Conservation (phyloP, 2,888 invertebrate species). For the Romanomermis culicivorax region DNA sequence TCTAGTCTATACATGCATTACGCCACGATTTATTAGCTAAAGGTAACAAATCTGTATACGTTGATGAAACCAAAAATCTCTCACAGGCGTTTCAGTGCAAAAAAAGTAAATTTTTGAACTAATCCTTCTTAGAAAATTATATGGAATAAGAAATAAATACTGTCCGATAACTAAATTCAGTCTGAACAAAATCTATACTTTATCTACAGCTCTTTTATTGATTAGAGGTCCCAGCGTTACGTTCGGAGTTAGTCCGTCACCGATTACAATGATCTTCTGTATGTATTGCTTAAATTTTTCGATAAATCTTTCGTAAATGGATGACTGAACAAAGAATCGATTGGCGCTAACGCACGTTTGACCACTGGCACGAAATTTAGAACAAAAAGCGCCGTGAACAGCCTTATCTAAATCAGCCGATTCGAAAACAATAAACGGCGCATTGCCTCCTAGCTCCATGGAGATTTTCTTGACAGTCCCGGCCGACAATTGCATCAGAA, state of each 20-base stretch:
- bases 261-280: constrained; percentile 46
- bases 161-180: no score
- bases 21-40: no score
- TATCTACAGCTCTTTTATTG: constrained; percentile 58
- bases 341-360: constrained; percentile 79
- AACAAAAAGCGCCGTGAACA: constrained; percentile 34
- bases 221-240: constrained; percentile 75
- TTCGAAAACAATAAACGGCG: constrained; percentile 86
- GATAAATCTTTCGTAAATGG: constrained; percentile 57
- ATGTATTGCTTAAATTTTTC: constrained; percentile 46
- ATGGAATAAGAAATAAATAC: no score
- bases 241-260: constrained; percentile 49
- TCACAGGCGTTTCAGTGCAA: no score
- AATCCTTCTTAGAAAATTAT: no score
- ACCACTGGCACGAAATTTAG: constrained; percentile 8
- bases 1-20: no score
- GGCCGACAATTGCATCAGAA: constrained; percentile 54
- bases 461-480: constrained; percentile 63
- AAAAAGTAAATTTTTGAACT: no score
- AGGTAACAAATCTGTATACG: no score
- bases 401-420: constrained; percentile 69
- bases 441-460: constrained; percentile 93
- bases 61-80: no score
- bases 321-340: constrained; percentile 57
- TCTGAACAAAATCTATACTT: no score